Base-by-base conservation (phyloP, 2,113 vertebrate species). In the Cephalopholis sonnerati region DNA sequence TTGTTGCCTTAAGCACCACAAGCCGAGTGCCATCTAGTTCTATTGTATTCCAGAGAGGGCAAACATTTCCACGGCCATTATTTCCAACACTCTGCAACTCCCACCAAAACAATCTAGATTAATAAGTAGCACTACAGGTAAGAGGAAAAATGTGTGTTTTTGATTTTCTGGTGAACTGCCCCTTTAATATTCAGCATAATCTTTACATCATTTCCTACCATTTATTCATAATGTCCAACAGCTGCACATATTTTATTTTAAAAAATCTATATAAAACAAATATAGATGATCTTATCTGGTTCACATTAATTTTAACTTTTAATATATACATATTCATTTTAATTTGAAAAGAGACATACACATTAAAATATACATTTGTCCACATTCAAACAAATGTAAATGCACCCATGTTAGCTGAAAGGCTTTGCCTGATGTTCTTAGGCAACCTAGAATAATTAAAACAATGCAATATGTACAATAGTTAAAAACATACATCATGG, bases 151-250 rank as follows among this genome's bases (percentile, higher is more conserved):
- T 36, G 29, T 29, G 29, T 29, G 32, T 36, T 7, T 36, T 36
- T 36, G 32, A 36, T 36, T 36, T 36, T 36, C 6, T 36, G 32
- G 32, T 36, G 32, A 36, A 36, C 32, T 7, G 32, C 7, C 6
- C 7, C 32, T 36, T 41, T 48, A 22, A 48, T 39, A 74, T 44
- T 3, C 48, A 61, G n/a, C 36, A 44, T 13, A 5, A 36, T 59
- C 29, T 58, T 29, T 15, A 44, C 17, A 29, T 57, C 7, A 65
- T 67, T 22, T 20, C 20, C 9, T 10, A 51, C 24, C 1, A 62
- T 74, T 4, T 78, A 41, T 25, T 62, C 10, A 57, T 48, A 46
- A 72, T 76, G 44, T 50, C 48, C 24, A 61, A 39, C 22, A 81
- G 48, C 59, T 71, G 76, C 59, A 67, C 66, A 82, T 65, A 16